Evolutionary conservation across 2,888 invertebrate species (phyloP), one percentile per base, ranked within the genome.

Genomic region (Proisotoma minuta): DNA sequence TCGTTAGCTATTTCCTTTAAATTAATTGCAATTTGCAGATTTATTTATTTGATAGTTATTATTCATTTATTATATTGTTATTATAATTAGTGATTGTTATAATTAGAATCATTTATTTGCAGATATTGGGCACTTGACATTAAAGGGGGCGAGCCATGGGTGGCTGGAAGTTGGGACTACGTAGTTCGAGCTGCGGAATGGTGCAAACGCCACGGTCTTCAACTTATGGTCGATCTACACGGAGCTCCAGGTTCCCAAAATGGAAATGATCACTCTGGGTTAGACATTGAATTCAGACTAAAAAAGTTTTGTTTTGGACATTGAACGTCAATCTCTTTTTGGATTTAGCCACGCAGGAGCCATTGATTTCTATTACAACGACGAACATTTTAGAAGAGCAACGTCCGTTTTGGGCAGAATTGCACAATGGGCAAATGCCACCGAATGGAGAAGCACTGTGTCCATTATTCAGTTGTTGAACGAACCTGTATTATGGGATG

Each of bases 191-290:
- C 69, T 28, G 57, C 52, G 39, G 65, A 53, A 24, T 74, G 74
- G 74, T 68, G 67, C 26, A 68, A 58, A 26, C 70, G 53, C 4
- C 62, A 70, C 27, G 70, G 69, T 23, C 50, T 74, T 8, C 66
- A 73, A 59, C 68, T 73, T 18, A 69, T 73, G 70, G 60, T 74
- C 56, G 74, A 73, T 57, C 40, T 74, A 0, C 74, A 74, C 43
- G 70, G 70, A 28, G 74, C 68, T 23, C 73, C 74, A 8, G 74
- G 73, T 15, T 70, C 70, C 18, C 74, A 73, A 66, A 74, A 74
- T 23, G 74, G 74, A 15, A 66, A 70, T 15, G 73, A 73, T 34
- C 73, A 74, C 63, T 63, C 63, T 18, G 74, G 29, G 57, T 63
- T 53, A 29, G 22, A 28, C n/a, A 52, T 29, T 3, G n/a, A n/a